These are phyloP conservation scores for Himalopsyche japonica DNA, from an alignment of 2,888 invertebrate species.

Conservation along the genomic window DNA sequence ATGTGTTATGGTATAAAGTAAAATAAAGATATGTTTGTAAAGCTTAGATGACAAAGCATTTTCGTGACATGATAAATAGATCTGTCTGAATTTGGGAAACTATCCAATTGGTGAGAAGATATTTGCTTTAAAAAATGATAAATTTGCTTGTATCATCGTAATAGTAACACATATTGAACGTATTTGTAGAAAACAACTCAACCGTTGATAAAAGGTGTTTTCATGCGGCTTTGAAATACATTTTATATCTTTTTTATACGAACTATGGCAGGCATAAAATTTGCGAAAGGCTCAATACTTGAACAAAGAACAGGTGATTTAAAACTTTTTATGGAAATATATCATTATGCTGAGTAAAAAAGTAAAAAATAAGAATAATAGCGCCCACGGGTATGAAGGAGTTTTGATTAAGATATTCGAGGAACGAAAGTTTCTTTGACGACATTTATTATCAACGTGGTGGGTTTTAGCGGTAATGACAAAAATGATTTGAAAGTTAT, in stretches of 20 bases:
- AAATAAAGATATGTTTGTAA: background rate
- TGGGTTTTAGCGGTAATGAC: too few species aligned
- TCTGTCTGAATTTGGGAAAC: background rate
- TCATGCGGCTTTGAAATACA: background rate
- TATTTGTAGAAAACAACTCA: background rate
- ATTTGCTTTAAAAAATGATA: background rate
- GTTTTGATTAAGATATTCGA: too few species aligned
- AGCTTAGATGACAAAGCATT: background rate
- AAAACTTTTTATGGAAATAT: too few species aligned
- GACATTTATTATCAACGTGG: too few species aligned
- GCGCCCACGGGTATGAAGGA: too few species aligned
- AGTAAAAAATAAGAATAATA: too few species aligned
- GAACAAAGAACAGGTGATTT: too few species aligned
- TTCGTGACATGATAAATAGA: background rate
- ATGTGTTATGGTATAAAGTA: background rate
- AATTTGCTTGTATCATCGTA: background rate
- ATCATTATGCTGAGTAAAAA: too few species aligned
- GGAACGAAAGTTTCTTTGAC: too few species aligned
- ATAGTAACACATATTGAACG: background rate
- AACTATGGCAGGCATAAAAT: background rate
- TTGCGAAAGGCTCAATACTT: too few species aligned
- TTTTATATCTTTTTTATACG: background rate
- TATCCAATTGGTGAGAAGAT: background rate
- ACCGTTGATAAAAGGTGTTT: too few species aligned
- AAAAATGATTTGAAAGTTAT: too few species aligned